Conservation (phyloP, 2,888 invertebrate species). For the Monochamus alternatus region DNA sequence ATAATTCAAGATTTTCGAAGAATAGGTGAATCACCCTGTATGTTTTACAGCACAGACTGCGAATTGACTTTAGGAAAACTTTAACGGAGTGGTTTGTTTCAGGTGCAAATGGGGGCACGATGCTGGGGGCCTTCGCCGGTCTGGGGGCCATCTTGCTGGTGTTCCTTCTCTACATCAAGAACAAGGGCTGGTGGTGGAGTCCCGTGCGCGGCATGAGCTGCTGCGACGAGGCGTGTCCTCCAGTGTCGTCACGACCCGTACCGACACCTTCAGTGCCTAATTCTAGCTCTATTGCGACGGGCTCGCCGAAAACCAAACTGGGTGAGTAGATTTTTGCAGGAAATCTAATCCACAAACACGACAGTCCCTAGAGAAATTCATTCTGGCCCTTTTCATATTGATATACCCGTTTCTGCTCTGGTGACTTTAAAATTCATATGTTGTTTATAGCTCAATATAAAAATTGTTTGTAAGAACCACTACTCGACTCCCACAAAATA, state of each 20-base stretch:
- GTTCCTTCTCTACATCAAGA: conserved; percentile 89
- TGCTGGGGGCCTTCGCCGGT: conserved; percentile 87
- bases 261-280: conserved; percentile 68
- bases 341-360: too few relatives aligned
- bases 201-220: conserved; percentile 78
- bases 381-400: too few relatives aligned
- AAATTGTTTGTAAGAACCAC: too few relatives aligned
- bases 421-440: too few relatives aligned
- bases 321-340: conserved; percentile 63
- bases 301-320: conserved; percentile 64
- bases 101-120: conserved; percentile 87
- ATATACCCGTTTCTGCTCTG: too few relatives aligned
- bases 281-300: conserved; percentile 55
- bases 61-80: too few relatives aligned
- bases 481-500: too few relatives aligned
- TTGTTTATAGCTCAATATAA: too few relatives aligned
- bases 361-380: too few relatives aligned
- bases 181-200: conserved; percentile 82
- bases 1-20: too few relatives aligned
- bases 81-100: conserved; percentile 46
- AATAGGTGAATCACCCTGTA: too few relatives aligned
- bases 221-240: conserved; percentile 74
- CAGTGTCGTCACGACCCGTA: conserved; percentile 68
- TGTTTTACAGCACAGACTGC: too few relatives aligned
- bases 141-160: conserved; percentile 88